Percentiles rank a stretch among this genome's conserved stretches.
These are phyloP conservation scores for Dioctria linearis DNA, from an alignment of 2,888 invertebrate species.

Conservation along the genomic window DNA sequence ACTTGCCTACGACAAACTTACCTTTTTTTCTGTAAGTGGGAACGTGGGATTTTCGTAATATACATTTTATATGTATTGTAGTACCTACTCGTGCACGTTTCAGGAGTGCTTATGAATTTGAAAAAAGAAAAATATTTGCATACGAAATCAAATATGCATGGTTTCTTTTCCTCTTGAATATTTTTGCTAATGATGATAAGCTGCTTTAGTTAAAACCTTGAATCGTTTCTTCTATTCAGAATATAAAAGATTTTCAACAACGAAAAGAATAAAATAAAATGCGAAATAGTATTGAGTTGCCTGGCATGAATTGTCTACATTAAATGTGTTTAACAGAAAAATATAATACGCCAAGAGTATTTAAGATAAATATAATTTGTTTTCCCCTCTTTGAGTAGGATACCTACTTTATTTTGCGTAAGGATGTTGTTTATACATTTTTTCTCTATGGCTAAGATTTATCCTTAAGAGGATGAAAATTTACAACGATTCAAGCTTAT, in stretches of 20 bases:
- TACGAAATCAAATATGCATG: conserved; percentile 24
- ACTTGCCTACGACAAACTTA: too few relatives aligned
- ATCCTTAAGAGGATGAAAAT: too few relatives aligned
- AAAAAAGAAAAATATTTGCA: conserved; percentile 29
- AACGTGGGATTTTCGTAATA: too few relatives aligned
- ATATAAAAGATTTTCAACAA: not conserved
- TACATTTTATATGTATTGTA: too few relatives aligned
- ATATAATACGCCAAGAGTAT: not conserved
- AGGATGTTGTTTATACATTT: too few relatives aligned
- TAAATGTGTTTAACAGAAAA: not conserved
- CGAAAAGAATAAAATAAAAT: not conserved
- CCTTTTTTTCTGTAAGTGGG: too few relatives aligned
- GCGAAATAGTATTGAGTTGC: not conserved
- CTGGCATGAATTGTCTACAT: not conserved
- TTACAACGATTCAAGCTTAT: too few relatives aligned
- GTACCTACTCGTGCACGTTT: not conserved
- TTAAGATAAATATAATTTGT: not conserved
- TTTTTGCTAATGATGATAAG: conserved; percentile 3
- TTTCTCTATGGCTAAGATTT: too few relatives aligned
- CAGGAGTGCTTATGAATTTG: conserved; percentile 29
- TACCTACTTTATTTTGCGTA: too few relatives aligned
- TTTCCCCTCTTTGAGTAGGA: too few relatives aligned
- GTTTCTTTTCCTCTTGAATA: not conserved
- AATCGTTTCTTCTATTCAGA: not conserved
- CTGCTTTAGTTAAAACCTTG: conserved; percentile 9